phyloP scores from a whole-genome alignment of 2,113 vertebrate genomes.

The Epinephelus fuscoguttatus region DNA sequence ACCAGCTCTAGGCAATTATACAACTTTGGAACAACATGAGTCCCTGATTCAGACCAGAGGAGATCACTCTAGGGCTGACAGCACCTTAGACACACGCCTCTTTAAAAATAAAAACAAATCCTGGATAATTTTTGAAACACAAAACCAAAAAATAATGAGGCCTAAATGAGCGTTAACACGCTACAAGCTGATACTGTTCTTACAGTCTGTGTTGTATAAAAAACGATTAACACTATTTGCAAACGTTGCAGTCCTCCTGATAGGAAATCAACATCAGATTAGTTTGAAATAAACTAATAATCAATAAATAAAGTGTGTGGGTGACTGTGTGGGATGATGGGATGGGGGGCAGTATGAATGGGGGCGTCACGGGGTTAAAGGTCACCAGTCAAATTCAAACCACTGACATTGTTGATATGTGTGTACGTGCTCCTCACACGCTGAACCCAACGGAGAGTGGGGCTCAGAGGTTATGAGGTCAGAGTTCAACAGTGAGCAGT shows the following conservation, averaged over 20 bases:
- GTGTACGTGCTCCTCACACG: not conserved
- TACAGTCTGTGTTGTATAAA: not conserved
- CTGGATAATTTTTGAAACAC: not conserved
- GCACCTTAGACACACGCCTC: no score
- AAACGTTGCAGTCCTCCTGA: not conserved
- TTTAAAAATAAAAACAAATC: no score
- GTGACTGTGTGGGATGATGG: constrained; percentile 39
- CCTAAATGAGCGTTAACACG: not conserved
- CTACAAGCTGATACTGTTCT: not conserved
- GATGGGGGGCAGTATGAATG: not conserved
- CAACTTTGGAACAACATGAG: no score
- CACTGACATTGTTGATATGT: not conserved
- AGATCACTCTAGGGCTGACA: no score
- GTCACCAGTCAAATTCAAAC: constrained; percentile 38
- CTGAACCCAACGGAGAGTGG: not conserved
- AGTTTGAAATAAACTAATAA: constrained; percentile 33
- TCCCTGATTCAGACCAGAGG: no score
- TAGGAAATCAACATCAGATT: constrained; percentile 16
- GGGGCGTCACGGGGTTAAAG: not conserved
- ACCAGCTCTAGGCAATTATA: no score
- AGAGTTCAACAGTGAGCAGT: constrained; percentile 30
- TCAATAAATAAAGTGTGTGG: constrained; percentile 20
- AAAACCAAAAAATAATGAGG: not conserved
- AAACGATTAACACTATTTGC: not conserved
- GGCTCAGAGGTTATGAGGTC: constrained; percentile 28